Evolutionary conservation across 2,888 invertebrate genomes (phyloP).

Genomic region (Enoplolaimus lenunculus): DNA sequence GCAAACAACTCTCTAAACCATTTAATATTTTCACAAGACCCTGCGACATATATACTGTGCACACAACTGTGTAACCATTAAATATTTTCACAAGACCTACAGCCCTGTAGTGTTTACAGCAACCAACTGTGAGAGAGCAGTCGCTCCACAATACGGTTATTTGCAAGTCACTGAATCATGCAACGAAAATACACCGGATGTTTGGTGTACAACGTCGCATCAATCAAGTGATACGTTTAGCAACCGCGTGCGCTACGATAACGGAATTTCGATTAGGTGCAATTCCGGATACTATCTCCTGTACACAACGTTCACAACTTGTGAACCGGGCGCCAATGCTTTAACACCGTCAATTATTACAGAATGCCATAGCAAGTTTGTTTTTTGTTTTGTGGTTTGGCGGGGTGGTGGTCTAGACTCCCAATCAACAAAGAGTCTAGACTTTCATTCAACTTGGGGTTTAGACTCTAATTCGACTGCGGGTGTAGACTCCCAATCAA

Average conservation of each 20-base stretch:
- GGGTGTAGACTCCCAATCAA: too few species aligned
- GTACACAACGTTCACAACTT: not conserved
- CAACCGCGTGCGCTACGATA: not conserved
- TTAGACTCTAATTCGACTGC: too few species aligned
- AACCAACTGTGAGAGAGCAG: not conserved
- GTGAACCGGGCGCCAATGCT: not conserved
- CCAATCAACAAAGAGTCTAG: too few species aligned
- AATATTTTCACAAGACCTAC: too few species aligned
- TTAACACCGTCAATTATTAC: not conserved
- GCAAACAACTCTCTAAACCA: too few species aligned
- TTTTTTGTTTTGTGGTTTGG: too few species aligned
- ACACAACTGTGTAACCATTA: too few species aligned
- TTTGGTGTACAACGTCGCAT: not conserved
- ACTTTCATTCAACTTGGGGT: too few species aligned
- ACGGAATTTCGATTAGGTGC: not conserved
- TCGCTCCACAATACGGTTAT: not conserved
- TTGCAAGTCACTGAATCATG: not conserved
- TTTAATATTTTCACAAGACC: too few species aligned
- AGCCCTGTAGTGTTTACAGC: too few species aligned
- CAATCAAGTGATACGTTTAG: not conserved
- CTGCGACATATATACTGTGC: too few species aligned
- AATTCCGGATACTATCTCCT: not conserved
- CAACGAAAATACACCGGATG: not conserved
- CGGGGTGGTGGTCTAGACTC: too few species aligned
- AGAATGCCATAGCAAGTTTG: not conserved